Conservation (phyloP, 2,797 vertebrate species). For the Paramormyrops hopkinsi region DNA sequence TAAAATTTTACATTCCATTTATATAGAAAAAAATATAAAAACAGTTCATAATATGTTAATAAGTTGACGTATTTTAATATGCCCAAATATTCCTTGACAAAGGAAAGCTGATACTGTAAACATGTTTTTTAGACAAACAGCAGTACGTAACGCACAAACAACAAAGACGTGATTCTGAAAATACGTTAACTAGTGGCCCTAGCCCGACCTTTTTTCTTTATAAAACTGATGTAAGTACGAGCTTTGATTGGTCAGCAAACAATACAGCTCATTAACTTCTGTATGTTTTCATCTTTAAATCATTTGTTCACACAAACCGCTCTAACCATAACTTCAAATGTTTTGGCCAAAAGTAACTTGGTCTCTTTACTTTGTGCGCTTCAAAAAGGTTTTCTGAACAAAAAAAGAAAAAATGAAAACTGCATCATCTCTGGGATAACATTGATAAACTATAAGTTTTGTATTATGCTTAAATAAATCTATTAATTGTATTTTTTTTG, state of each 20-base stretch:
- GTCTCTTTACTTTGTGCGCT: not conserved
- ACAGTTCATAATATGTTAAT: not conserved
- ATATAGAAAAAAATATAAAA: conserved; percentile 30
- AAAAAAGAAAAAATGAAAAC: not conserved
- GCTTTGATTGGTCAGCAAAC: conserved; percentile 26
- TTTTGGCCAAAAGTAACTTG: not conserved
- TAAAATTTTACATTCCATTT: conserved; percentile 35
- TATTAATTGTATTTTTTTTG: not conserved
- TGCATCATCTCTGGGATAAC: not conserved
- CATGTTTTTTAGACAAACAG: conserved; percentile 47
- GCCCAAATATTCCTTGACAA: not conserved
- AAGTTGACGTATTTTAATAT: conserved; percentile 7
- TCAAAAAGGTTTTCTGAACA: not conserved
- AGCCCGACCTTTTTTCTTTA: conserved; percentile 10
- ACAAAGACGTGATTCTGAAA: conserved; percentile 23
- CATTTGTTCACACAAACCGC: not conserved
- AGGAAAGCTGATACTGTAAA: conserved; percentile 48
- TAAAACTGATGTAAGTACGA: conserved; percentile 30
- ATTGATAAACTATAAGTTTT: not conserved
- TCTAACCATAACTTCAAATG: not conserved
- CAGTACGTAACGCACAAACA: conserved; percentile 40
- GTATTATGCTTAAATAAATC: not conserved
- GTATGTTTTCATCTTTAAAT: not conserved
- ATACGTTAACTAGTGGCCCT: conserved; percentile 7
- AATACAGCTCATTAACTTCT: not conserved